Evolutionary conservation across 2,888 invertebrate genomes (phyloP).

Genomic region (Malacosoma neustria): DNA sequence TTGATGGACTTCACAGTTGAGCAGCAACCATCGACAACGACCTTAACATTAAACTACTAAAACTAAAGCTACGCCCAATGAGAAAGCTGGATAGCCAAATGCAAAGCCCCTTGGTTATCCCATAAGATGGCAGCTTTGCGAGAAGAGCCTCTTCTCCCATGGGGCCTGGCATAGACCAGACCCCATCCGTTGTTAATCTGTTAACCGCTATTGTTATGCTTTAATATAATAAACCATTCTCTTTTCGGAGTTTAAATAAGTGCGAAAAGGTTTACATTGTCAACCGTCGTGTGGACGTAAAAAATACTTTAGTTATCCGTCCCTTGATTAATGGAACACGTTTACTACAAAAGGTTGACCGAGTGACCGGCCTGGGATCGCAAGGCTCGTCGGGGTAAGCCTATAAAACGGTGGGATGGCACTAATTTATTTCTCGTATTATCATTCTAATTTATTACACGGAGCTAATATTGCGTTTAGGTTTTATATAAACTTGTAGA

Average conservation of each 20-base stretch:
- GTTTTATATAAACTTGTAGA: constrained; percentile 2
- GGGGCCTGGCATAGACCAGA: too few species aligned
- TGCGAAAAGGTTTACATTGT: constrained; percentile 35
- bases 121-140: too few species aligned
- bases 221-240: too few species aligned
- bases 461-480: constrained; percentile 4
- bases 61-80: too few species aligned
- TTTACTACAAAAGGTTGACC: constrained; percentile 31
- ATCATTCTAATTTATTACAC: constrained; percentile 19
- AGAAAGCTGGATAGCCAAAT: too few species aligned
- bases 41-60: too few species aligned
- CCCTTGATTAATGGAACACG: constrained; percentile 29
- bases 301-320: constrained; percentile 31
- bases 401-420: constrained; percentile 15
- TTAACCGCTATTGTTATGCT: too few species aligned
- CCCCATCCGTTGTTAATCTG: too few species aligned
- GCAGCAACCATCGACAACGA: too few species aligned
- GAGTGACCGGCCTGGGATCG: constrained; percentile 22
- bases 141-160: too few species aligned
- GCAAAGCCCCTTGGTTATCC: too few species aligned
- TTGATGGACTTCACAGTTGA: too few species aligned
- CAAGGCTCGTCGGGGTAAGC: constrained; percentile 6
- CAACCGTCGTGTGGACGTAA: constrained; percentile 19
- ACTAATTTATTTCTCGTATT: constrained; percentile 25
- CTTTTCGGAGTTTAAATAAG: constrained; percentile 17